A percentile compares a stretch with the other conserved stretches of the same genome.
These are phyloP conservation scores for Saccopteryx leptura DNA, from an alignment of 2,113 vertebrate species.

Conservation along the genomic window DNA sequence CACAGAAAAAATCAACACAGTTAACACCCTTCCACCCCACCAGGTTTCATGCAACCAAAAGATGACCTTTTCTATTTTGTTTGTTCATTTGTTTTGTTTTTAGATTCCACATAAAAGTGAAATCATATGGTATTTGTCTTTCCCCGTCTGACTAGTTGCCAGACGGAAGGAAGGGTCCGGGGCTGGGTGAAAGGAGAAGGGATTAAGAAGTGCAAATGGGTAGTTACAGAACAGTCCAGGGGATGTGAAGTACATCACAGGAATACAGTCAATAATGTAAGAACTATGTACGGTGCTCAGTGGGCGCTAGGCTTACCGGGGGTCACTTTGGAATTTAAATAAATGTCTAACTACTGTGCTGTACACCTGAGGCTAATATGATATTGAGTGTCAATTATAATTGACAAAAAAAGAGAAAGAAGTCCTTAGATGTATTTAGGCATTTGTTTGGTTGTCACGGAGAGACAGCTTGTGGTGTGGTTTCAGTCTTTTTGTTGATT, in stretches of 20 bases:
- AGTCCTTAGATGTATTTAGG: background rate
- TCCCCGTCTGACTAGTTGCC: background rate
- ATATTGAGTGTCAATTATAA: background rate
- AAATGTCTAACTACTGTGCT: background rate
- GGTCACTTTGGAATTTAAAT: background rate
- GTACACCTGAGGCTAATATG: background rate
- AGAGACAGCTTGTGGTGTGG: background rate
- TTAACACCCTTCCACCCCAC: background rate
- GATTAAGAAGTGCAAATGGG: background rate
- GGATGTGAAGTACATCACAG: background rate
- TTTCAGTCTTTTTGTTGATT: conserved; percentile 35
- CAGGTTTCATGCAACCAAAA: background rate
- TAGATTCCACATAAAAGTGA: background rate
- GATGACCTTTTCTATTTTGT: background rate
- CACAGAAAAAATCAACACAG: background rate
- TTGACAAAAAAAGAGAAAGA: background rate
- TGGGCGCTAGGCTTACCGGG: background rate
- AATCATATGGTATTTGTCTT: background rate
- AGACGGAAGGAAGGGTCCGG: background rate
- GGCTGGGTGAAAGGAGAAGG: background rate
- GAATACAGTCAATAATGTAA: background rate
- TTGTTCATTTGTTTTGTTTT: background rate
- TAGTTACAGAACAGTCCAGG: background rate
- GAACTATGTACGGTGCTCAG: background rate
- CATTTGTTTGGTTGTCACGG: background rate